Conservation (phyloP, 2,888 invertebrate genomes). For the Crematogaster levior region DNA sequence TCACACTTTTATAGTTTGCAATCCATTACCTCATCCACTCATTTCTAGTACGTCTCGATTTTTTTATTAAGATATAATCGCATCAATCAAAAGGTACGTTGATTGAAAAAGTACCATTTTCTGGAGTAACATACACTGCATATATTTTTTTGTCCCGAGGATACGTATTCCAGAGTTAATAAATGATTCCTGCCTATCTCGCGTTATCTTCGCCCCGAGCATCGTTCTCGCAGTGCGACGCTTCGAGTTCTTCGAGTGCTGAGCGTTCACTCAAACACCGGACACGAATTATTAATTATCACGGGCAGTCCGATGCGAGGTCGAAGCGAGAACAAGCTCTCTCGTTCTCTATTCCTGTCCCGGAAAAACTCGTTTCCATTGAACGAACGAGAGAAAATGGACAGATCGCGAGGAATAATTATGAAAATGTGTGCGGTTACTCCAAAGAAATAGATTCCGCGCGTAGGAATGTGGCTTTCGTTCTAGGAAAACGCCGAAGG, state of each 20-base stretch:
- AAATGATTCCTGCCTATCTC: constrained; percentile 44
- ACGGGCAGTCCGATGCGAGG: constrained; percentile 26
- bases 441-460: constrained; percentile 37
- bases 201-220: constrained; percentile 44
- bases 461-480: constrained; percentile 45
- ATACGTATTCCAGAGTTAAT: constrained; percentile 31
- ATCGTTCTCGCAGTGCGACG: constrained; percentile 21
- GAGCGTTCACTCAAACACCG: constrained; percentile 45
- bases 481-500: constrained; percentile 35
- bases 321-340: constrained; percentile 24
- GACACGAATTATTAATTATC: constrained; percentile 72
- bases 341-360: constrained; percentile 12
- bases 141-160: background rate
- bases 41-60: background rate
- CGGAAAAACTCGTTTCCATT: constrained; percentile 51
- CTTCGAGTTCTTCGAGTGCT: constrained; percentile 30
- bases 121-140: background rate
- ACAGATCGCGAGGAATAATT: constrained; percentile 40
- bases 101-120: constrained; percentile 4
- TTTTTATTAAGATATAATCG: constrained; percentile 25
- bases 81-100: constrained; percentile 4
- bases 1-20: background rate
- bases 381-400: constrained; percentile 35
- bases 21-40: background rate
- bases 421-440: constrained; percentile 34